Percentiles rank a stretch among this genome's conserved stretches.
phyloP scores from a whole-genome alignment of 2,113 vertebrate genomes.

The Tonatia bakeri region DNA sequence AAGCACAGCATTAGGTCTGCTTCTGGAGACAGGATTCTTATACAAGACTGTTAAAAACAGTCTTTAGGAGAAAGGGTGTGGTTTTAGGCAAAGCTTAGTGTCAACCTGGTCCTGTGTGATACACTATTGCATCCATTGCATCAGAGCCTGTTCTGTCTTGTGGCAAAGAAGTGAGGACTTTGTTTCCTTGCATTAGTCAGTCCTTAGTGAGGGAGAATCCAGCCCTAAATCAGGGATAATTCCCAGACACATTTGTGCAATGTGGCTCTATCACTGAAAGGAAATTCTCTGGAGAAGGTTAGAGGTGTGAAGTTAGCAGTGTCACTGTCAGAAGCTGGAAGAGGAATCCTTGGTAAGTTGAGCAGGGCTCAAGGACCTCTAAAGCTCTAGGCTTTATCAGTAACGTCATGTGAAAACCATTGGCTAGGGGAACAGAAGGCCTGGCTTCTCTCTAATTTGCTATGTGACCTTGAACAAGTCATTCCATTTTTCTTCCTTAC shows the following conservation, averaged over 20 bases:
- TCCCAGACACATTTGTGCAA: neutral
- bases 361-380: neutral
- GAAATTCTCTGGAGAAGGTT: neutral
- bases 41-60: neutral
- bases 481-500: neutral
- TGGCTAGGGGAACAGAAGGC: neutral
- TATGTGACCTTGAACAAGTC: constrained; percentile 5
- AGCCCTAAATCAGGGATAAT: neutral
- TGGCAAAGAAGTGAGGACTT: neutral
- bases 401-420: neutral
- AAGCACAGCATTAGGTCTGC: neutral
- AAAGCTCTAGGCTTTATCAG: neutral
- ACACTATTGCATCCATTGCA: neutral
- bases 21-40: neutral
- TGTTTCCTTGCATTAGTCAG: neutral
- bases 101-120: neutral
- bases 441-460: neutral
- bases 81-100: neutral
- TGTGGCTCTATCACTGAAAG: neutral
- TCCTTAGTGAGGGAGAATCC: neutral
- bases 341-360: neutral
- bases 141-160: neutral
- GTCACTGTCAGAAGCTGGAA: neutral
- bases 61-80: neutral
- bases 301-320: neutral